Base-by-base conservation (phyloP, 2,797 vertebrate genomes). In the Florisuga fusca region DNA sequence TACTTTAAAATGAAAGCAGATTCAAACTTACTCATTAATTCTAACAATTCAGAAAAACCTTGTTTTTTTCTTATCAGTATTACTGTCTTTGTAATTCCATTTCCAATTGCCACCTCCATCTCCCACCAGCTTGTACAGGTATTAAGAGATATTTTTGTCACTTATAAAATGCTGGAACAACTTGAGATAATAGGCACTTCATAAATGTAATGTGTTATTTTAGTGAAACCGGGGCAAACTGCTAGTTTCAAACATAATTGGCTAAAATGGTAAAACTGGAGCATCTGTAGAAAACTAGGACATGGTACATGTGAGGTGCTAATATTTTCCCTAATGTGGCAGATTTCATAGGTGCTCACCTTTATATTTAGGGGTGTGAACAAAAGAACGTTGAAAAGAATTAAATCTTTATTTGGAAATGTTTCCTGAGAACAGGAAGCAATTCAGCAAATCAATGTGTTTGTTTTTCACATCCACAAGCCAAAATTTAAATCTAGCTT, bases 181-280 rank as follows among this genome's bases (percentile, higher is more conserved):
- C 64, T 69, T 45, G 50, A 84, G 71, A 86, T 95, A 95, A 96
- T 89, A 85, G 92, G 72, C 67, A 57, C 75, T 54, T 83, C 50
- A 45, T 68, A 86, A 95, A 88, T 1, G 87, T 66, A 58, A 76
- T 34, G 83, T 88, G 96, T 90, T 95, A 94, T 94, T 96, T 95
- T 90, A 96, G 76, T 77, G 84, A 95, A 97, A 95, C 75, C 95
- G 88, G 94, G 96, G 83, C 96, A 96, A 95, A 96, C 76, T 7
- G 6, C 89, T 79, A 25, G 48, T 75, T 96, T 97, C 94, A 90
- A 89, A 81, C 57, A 14, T 95, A 96, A 95, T 95, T 96, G 96
- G 72, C 53, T 96, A 80, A 77, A 89, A 84, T 73, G 51, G 54
- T 58, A 95, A 96, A 96, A 95, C 57, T 96, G 89, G 90, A 94